These are phyloP conservation scores for Ecliptopera silaceata DNA, from an alignment of 2,888 invertebrate genomes.

Conservation along the genomic window DNA sequence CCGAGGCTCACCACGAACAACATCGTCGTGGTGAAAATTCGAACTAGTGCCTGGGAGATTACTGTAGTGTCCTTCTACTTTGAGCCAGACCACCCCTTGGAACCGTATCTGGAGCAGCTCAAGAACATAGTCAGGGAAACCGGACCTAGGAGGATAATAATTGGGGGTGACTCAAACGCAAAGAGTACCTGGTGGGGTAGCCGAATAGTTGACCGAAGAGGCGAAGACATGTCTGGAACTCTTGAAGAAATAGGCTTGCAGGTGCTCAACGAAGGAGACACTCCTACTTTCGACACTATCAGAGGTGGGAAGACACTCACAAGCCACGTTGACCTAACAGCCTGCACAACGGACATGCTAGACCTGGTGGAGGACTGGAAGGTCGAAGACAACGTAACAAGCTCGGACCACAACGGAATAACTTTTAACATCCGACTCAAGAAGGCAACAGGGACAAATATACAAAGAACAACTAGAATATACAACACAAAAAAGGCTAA, in stretches of 20 bases:
- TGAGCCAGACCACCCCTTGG: neutral
- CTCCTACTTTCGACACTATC: neutral
- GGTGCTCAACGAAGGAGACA: neutral
- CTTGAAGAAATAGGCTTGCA: neutral
- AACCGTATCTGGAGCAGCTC: too few species aligned
- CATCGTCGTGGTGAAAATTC: neutral
- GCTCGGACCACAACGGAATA: slow-evolving; percentile 36
- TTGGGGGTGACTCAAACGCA: neutral
- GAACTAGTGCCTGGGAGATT: slow-evolving; percentile 4
- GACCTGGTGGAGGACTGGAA: slow-evolving; percentile 2
- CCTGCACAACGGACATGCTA: neutral
- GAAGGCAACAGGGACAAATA: slow-evolving; percentile 19
- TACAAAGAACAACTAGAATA: too few species aligned
- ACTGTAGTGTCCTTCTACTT: slow-evolving; percentile 1
- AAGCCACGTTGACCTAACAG: neutral
- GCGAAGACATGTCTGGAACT: neutral
- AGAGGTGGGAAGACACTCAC: neutral
- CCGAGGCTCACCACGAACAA: neutral
- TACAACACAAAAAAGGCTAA: too few species aligned
- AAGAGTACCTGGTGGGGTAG: too few species aligned
- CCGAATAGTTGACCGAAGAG: neutral
- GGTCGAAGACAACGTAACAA: neutral
- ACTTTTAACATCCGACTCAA: slow-evolving; percentile 22
- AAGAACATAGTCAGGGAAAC: too few species aligned
- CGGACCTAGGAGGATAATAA: too few species aligned